Evolutionary conservation across 30 jellyfish, hydroid and myxozoan species (phyloP), one percentile per base, ranked within the genome.

Genomic region (Cassiopea xamachana): DNA sequence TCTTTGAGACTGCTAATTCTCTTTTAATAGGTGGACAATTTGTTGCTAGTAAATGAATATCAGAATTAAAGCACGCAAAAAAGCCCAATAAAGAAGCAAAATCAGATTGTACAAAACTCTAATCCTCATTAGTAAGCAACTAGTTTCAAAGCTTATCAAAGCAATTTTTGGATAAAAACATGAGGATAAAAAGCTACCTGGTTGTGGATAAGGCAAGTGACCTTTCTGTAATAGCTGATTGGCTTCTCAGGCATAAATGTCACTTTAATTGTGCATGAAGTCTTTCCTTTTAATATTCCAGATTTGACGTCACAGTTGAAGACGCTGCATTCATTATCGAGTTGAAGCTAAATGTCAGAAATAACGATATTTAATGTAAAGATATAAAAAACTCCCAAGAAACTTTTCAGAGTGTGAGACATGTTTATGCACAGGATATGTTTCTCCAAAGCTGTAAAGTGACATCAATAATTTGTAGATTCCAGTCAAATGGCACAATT

Each of bases 231-330:
- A 58, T 90, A 94, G 47, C 49, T 81, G 39, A 94, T 94, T 19
- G 98, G 94, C 50, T 90, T 67, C 51, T 84, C 87, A 2, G 98
- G 98, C 44, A 3, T 47, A 71, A 94, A 94, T 27, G 94, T 94
- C 62, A 90, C 95, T 47, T 46, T 80, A 73, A 94, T 75, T 45
- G 92, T 85, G 73, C 88, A 51, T 1, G 97, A 82, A 49, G 96
- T 39, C 39, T 90, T 90, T n/a, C 87, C 87, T 62, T 75, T 74
- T 39, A 94, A 55, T 17, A 15, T 47, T 51, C 98, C 98, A 75
- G 91, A 80, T 50, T 83, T 75, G 49, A 64, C 75, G 39, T 82
- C 91, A 14, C 91, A 47, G 1, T 78, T 86, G 69, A 94, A 94
- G 7, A 76, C 96, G 46, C 98, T 94, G 78, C 58, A 46, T 46